A percentile compares a stretch with the other conserved stretches of the same genome.
Conservation (phyloP, 2,797 vertebrate species). For the Sebastes variabilis region DNA sequence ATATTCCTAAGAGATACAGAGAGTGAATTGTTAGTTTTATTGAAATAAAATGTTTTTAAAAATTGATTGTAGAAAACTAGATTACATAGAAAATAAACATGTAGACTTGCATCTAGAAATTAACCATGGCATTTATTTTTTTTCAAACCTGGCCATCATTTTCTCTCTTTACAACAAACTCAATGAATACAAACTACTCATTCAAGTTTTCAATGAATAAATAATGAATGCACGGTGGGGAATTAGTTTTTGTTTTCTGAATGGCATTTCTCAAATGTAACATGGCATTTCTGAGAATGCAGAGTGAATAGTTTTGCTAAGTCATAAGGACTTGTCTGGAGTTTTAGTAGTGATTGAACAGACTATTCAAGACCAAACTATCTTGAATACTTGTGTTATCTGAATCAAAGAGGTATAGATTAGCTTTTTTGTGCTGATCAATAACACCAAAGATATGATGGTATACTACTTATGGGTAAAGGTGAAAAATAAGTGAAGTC, state of each 20-base stretch:
- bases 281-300: background rate
- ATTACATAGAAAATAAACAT: background rate
- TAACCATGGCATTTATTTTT: background rate
- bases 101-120: background rate
- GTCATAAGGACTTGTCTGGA: background rate
- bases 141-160: background rate
- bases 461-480: conserved; percentile 54
- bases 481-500: conserved; percentile 52
- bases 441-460: conserved; percentile 57
- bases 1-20: background rate
- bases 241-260: background rate
- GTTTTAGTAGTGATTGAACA: background rate
- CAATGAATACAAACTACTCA: background rate
- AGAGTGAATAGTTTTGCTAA: background rate
- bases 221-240: background rate
- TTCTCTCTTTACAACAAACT: background rate
- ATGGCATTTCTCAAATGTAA: background rate
- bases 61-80: background rate
- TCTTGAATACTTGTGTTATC: background rate
- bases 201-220: background rate
- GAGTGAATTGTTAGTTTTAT: background rate
- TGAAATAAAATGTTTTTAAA: background rate
- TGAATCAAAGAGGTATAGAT: conserved; percentile 26
- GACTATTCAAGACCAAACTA: background rate
- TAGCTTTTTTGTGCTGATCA: conserved; percentile 52